Conservation (phyloP, 2,113 vertebrate genomes). For the Laticauda colubrina region DNA sequence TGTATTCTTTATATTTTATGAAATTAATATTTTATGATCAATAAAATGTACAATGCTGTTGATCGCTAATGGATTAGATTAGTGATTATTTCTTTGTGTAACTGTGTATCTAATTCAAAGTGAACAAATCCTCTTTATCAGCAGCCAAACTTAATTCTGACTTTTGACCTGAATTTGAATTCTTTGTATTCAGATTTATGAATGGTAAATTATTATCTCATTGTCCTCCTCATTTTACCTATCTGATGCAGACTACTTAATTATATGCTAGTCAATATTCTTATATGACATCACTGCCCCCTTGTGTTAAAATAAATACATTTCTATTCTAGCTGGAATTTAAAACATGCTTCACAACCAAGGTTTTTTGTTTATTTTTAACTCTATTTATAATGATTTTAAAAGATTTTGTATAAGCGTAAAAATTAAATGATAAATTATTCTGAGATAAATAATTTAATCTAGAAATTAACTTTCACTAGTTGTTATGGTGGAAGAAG, state of each 20-base stretch:
- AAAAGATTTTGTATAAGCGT: not conserved
- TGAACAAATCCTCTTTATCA: constrained; percentile 12
- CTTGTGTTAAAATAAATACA: constrained; percentile 42
- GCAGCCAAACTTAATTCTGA: not conserved
- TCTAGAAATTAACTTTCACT: not conserved
- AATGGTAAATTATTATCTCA: not conserved
- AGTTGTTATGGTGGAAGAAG: not conserved
- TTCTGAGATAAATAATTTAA: not conserved
- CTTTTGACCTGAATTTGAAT: constrained; percentile 19
- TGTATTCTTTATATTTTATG: not conserved
- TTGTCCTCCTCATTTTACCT: not conserved
- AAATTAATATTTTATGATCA: not conserved
- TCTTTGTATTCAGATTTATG: constrained; percentile 5
- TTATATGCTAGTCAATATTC: not conserved
- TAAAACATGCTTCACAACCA: not conserved
- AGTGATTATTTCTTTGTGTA: rapidly evolving
- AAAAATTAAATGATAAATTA: not conserved
- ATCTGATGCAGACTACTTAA: not conserved
- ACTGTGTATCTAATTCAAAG: not conserved
- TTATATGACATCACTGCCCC: constrained; percentile 58
- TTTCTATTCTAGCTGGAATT: not conserved
- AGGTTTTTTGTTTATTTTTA: not conserved
- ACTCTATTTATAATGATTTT: not conserved
- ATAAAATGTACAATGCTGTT: not conserved
- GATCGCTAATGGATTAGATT: not conserved